Evolutionary conservation across 2,113 vertebrate genomes (phyloP), one percentile per base, ranked within the genome.

Genomic region (Phyllopteryx taeniolatus): DNA sequence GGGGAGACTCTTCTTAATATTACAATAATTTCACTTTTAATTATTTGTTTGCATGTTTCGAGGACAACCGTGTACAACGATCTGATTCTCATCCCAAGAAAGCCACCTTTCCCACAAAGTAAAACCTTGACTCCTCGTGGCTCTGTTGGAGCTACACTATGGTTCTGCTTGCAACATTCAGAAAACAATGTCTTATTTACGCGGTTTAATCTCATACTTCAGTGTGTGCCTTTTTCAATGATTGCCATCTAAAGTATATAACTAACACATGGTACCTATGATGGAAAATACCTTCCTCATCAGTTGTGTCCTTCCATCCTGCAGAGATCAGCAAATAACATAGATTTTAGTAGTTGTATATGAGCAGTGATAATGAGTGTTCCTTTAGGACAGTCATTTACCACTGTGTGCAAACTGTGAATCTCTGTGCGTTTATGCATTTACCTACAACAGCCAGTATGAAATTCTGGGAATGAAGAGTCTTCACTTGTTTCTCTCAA

Each of bases 21-120:
- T 90, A 86, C 88, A 87, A 86, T 91, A 92, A 91, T 90, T 90
- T 92, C 90, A 87, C 88, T 85, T 92, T 90, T 83, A 89, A 89
- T 86, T 85, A 82, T 88, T 87, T 87, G 84, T 88, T 87, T 88
- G 83, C 87, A 83, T 76, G 59, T 90, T 85, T 79, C 82, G 84
- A 89, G 86, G 89, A 90, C 91, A 85, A 88, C 76, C 76, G 69
- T 90, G 88, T 88, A 87, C 85, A 91, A 82, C 73, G 76, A 75
- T 84, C 75, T 68, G 71, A 85, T 76, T 87, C 85, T 78, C 77
- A 78, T 76, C 51, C 78, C 68, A 68, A 77, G 74, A 84, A 73
- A 79, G 76, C 66, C 73, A 77, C 72, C 71, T 67, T 13, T 76
- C 72, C 62, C 46, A 19, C 62, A 62, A 59, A 68, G 74, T 79